Evolutionary conservation across 64 coral and sea anemone species (phyloP).

Genomic region (Cladopsammia gracilis): DNA sequence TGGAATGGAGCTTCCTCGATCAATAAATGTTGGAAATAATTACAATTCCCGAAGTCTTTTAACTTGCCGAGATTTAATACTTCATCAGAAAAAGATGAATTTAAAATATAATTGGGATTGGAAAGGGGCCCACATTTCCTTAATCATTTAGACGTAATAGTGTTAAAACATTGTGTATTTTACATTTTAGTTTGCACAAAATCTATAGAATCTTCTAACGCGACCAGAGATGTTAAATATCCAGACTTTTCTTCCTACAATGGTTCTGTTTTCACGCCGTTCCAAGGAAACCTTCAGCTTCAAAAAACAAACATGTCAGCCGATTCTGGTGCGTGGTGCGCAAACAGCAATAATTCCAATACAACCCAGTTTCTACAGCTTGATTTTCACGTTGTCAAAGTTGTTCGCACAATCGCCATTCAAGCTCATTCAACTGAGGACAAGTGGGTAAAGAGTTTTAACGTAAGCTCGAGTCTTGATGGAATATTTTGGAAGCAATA

Average conservation of each 20-base stretch:
- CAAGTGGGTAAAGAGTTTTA: background rate
- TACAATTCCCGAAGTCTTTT: too few species aligned
- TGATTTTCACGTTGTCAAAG: background rate
- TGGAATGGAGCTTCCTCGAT: too few species aligned
- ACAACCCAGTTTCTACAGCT: constrained; percentile 16
- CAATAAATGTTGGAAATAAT: too few species aligned
- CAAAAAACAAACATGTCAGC: background rate
- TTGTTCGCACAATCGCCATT: background rate
- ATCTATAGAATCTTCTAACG: constrained; percentile 1
- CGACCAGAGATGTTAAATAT: background rate
- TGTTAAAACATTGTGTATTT: background rate
- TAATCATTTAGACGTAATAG: too few species aligned
- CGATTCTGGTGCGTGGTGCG: background rate
- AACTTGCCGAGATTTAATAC: too few species aligned
- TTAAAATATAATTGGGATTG: too few species aligned
- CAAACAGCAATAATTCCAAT: background rate
- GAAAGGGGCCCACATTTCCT: too few species aligned
- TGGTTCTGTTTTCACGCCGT: background rate
- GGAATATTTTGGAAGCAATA: constrained; percentile 32
- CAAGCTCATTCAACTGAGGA: constrained; percentile 1
- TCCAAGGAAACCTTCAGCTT: background rate
- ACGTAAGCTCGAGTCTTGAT: constrained; percentile 23
- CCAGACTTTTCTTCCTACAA: background rate
- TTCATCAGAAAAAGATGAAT: too few species aligned
- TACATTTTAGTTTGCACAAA: background rate